Base-by-base conservation (phyloP, 2,113 vertebrate species). In the Dromiciops gliroides region DNA sequence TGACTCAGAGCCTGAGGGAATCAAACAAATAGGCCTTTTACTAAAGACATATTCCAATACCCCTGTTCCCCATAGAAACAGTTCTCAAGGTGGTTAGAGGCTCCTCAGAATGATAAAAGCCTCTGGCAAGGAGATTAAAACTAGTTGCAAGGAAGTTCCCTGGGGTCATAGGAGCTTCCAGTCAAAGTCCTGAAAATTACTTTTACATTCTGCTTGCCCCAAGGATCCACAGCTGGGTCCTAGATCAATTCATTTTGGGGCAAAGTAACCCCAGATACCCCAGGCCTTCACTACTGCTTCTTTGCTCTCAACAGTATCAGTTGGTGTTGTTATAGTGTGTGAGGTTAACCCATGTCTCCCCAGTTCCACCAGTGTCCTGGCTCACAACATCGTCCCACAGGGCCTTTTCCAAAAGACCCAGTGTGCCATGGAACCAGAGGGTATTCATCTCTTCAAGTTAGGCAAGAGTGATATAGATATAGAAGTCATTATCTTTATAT, bases 371-470 rank as follows among this genome's bases (percentile, higher is more conserved):
- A 44, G 37, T 83, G 16, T 8, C 6, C 16, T 83, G 28, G 37
- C 67, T 7, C 67, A 83, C 19, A 83, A 44, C 99, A 97, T 98
- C 98, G 0, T 98, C 98, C 51, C 98, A 94, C 94, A 99, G 97
- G 0, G 98, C 98, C 97, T 99, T 99, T 95, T 99, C 99, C 96
- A 99, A 98, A 0, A 99, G 99, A 51, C 99, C 99, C 75, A 99
- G 93, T 0, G 99, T 99, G 93, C 98, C 98, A 0, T 99, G 98
- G 98, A 99, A 99, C 60, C 99, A 97, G 97, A 99, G 98, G 0
- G 99, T 98, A 0, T 99, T 99, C 89, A 98, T 93, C 96, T 99
- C 98, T 99, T 99, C 98, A n/a, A 99, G 98, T 31, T 98, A 98
- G 90, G 98, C 98, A 96, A 98, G 98, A 94, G 98, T 98, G 52